Conservation (phyloP, 2,888 invertebrate species). For the Sminthurinus aureus region DNA sequence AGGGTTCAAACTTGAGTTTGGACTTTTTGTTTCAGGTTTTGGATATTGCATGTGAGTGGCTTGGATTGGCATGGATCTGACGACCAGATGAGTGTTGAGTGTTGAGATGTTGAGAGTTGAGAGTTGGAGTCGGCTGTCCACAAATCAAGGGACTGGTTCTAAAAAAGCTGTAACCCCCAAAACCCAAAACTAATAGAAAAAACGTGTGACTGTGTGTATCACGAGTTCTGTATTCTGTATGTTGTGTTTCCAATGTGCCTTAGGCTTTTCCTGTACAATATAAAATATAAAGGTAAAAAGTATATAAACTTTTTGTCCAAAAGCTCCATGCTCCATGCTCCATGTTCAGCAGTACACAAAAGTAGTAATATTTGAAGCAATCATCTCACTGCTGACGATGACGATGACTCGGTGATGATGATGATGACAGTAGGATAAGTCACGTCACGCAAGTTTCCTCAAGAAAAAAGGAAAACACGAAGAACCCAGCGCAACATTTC, state of each 20-base stretch:
- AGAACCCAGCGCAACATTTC: not conserved
- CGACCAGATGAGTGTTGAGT: not conserved
- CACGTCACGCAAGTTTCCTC: conserved; percentile 42
- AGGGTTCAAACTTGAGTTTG: not conserved
- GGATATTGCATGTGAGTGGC: not conserved
- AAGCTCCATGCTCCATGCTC: no score
- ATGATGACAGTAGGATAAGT: conserved; percentile 46
- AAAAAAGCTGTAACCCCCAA: not conserved
- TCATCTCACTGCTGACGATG: not conserved
- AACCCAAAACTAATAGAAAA: not conserved
- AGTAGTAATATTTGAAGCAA: conserved; percentile 9
- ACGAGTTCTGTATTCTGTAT: not conserved
- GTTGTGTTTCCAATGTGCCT: no score
- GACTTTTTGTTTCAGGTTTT: not conserved
- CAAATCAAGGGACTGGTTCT: conserved; percentile 27
- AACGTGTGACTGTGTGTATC: not conserved
- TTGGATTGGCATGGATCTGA: not conserved
- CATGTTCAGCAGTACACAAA: no score
- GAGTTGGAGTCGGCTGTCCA: conserved; percentile 34
- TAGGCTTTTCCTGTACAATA: not conserved
- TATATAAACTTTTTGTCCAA: no score
- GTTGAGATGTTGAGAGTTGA: no score
- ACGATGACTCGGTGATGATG: conserved; percentile 31
- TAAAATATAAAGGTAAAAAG: not conserved
- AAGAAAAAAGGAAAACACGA: not conserved